Conservation (phyloP, 64 coral and sea anemone species). For the Acropora yongei region DNA sequence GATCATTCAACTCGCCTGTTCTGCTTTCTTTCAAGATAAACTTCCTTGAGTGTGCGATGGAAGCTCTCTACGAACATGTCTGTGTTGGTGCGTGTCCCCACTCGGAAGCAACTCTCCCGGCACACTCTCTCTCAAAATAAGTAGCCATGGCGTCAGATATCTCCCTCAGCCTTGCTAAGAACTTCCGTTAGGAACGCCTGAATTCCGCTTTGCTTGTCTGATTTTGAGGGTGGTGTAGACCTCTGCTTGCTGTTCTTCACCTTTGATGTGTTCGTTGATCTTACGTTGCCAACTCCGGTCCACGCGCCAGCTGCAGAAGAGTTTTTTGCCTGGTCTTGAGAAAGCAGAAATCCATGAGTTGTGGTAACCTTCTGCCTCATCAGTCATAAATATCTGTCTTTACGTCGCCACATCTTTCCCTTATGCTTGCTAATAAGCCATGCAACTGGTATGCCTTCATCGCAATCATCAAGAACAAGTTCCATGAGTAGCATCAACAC, state of each 20-base stretch:
- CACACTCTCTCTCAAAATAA: conserved; percentile 38
- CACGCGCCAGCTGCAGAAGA: conserved; percentile 35
- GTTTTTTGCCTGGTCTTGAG: background rate
- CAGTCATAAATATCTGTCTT: conserved; percentile 20
- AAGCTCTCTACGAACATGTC: conserved; percentile 55
- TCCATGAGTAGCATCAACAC: background rate
- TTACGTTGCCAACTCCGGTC: conserved; percentile 24
- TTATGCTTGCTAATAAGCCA: background rate
- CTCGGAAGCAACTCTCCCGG: background rate
- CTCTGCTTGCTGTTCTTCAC: conserved; percentile 9
- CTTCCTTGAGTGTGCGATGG: conserved; percentile 56
- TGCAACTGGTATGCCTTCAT: background rate
- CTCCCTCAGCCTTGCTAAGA: conserved; percentile 23
- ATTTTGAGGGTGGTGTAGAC: conserved; percentile 41
- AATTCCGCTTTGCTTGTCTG: background rate
- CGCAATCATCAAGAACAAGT: background rate
- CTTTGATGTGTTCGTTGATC: conserved; percentile 28
- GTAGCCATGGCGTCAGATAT: background rate
- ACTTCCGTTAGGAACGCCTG: conserved; percentile 16
- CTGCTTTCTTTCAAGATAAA: conserved; percentile 40
- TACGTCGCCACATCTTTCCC: background rate
- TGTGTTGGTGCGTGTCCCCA: no score
- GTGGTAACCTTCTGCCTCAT: conserved; percentile 27
- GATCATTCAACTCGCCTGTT: conserved; percentile 2
- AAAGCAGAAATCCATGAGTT: conserved; percentile 1